Percentiles rank a stretch among this genome's conserved stretches.
Evolutionary conservation across 2,113 vertebrate species (phyloP).

Genomic region (Hippocampus abdominalis): DNA sequence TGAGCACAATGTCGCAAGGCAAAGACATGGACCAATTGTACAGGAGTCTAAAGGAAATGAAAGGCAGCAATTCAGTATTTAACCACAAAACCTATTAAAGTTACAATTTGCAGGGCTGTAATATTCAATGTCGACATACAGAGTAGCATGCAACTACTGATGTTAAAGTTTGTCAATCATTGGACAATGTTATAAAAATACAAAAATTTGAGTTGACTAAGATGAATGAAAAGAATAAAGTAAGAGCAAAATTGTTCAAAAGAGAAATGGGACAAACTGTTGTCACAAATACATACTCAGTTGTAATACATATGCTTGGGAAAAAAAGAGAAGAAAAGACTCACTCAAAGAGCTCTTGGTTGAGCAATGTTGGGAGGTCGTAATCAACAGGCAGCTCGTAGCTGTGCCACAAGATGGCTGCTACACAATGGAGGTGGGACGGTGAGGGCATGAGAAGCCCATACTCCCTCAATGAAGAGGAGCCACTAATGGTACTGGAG

Average conservation of each 20-base stretch:
- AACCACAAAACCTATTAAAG: neutral
- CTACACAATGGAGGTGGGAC: constrained; percentile 95
- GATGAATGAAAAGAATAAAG: no score
- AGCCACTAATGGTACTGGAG: constrained; percentile 57
- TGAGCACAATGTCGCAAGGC: constrained; percentile 92
- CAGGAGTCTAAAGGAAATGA: constrained; percentile 75
- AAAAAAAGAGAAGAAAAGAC: constrained; percentile 49
- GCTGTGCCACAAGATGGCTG: constrained; percentile 96
- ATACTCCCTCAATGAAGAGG: constrained; percentile 81
- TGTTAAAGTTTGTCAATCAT: no score
- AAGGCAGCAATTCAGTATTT: neutral
- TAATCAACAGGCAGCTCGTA: constrained; percentile 95
- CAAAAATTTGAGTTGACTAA: no score
- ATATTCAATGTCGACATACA: neutral
- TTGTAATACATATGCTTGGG: no score
- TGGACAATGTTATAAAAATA: no score
- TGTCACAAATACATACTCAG: no score
- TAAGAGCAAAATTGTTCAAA: no score
- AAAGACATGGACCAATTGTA: constrained; percentile 98
- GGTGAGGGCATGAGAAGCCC: constrained; percentile 97
- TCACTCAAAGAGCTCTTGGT: constrained; percentile 95
- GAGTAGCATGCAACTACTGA: no score
- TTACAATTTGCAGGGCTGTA: neutral
- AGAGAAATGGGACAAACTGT: neutral
- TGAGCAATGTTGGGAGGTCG: constrained; percentile 87